Percentiles rank a stretch among this genome's conserved stretches.
phyloP scores from a whole-genome alignment of 2,797 vertebrate genomes.

The Clarias laeviceps region DNA sequence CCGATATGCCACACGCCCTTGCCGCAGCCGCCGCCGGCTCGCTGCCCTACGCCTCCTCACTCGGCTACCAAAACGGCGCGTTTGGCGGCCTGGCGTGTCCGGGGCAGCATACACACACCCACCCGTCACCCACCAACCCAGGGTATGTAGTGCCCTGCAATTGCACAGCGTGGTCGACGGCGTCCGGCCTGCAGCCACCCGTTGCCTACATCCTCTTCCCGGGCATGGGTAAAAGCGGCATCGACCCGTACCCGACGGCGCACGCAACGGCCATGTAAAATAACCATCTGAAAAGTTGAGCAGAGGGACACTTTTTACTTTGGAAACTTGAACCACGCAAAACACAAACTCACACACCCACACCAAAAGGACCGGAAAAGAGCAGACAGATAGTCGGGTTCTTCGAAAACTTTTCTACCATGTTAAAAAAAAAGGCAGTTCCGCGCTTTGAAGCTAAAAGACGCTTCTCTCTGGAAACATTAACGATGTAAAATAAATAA shows the following conservation, averaged over 20 bases:
- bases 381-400: constrained; percentile 16
- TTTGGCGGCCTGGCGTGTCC: constrained; percentile 94
- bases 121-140: constrained; percentile 98
- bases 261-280: constrained; percentile 93
- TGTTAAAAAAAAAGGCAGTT: constrained; percentile 10
- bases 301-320: constrained; percentile 64
- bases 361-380: constrained; percentile 8
- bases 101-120: constrained; percentile 97
- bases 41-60: constrained; percentile 93
- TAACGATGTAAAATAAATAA: background rate
- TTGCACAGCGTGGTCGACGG: constrained; percentile 96
- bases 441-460: background rate
- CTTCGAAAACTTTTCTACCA: constrained; percentile 6
- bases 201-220: constrained; percentile 99
- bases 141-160: constrained; percentile 99
- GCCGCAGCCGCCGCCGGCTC: constrained; percentile 89
- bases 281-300: constrained; percentile 58
- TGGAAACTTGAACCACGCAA: constrained; percentile 81
- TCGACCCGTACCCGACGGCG: constrained; percentile 97
- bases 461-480: constrained; percentile 23
- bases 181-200: constrained; percentile 93
- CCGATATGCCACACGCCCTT: constrained; percentile 95
- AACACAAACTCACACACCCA: constrained; percentile 69
- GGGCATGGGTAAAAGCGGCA: constrained; percentile 98
- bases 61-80: constrained; percentile 98